Conservation (phyloP, 2,888 invertebrate genomes). For the Megalurothrips usitatus region DNA sequence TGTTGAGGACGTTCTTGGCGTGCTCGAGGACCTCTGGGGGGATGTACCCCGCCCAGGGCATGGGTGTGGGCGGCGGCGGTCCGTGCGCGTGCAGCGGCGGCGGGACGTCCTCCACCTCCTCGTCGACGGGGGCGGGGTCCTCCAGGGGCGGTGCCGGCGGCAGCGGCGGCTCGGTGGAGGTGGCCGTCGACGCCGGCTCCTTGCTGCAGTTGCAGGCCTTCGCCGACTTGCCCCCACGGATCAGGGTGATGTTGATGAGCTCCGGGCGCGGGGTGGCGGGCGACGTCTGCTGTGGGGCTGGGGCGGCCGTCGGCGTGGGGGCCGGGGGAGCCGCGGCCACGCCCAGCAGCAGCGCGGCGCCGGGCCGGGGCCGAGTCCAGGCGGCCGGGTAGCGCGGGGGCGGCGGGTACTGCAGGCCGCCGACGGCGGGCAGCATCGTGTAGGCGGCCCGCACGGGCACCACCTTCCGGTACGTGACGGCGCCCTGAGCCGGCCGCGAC, state of each 20-base stretch:
- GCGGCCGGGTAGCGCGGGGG: not conserved
- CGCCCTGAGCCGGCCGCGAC: not conserved
- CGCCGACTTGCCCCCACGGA: not conserved
- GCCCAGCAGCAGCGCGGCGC: not conserved
- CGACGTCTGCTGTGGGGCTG: not conserved
- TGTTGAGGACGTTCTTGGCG: conserved; percentile 5
- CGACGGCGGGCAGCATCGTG: not conserved
- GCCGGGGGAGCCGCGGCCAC: not conserved
- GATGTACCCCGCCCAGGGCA: not conserved
- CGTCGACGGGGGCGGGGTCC: not conserved
- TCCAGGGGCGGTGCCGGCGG: not conserved
- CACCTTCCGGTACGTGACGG: not conserved
- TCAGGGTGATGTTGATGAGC: conserved; percentile 20
- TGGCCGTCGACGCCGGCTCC: not conserved
- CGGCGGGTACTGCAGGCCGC: not conserved
- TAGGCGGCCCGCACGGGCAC: not conserved
- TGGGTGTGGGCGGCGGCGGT: not conserved
- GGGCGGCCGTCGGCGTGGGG: not conserved
- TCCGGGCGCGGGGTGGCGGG: not conserved
- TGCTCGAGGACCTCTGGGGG: conserved; percentile 1
- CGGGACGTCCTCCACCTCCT: not conserved
- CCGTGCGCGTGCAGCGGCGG: not conserved
- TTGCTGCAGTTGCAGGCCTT: conserved; percentile 13
- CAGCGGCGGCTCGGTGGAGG: not conserved
- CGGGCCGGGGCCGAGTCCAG: conserved; percentile 5